Percentiles rank a stretch among this genome's conserved stretches.
These are phyloP conservation scores for Vultur gryphus DNA, from an alignment of 2,797 vertebrate genomes.

Conservation along the genomic window DNA sequence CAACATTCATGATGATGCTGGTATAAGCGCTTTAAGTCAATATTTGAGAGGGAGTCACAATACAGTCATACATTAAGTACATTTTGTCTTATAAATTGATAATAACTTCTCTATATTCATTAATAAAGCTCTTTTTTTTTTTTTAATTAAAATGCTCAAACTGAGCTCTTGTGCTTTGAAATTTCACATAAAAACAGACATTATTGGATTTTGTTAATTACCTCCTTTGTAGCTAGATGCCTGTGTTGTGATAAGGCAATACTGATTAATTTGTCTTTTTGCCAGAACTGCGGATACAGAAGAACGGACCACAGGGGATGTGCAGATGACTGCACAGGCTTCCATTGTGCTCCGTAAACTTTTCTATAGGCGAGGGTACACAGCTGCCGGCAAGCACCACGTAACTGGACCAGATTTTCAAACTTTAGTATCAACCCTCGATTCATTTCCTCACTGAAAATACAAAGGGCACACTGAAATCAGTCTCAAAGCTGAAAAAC, in stretches of 20 bases:
- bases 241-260: slow-evolving; percentile 41
- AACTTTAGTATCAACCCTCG: slow-evolving; percentile 57
- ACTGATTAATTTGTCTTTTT: neutral
- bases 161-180: neutral
- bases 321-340: neutral
- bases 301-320: neutral
- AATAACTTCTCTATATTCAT: neutral
- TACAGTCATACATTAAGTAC: neutral
- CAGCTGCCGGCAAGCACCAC: slow-evolving; percentile 44
- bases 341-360: slow-evolving; percentile 38
- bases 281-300: neutral
- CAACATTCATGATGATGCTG: neutral
- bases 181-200: neutral
- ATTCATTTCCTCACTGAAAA: slow-evolving; percentile 69
- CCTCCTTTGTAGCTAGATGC: slow-evolving; percentile 73
- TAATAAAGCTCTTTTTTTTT: neutral
- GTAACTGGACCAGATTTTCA: slow-evolving; percentile 62
- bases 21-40: neutral
- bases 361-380: slow-evolving; percentile 14
- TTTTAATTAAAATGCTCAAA: neutral
- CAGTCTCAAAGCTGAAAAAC: neutral
- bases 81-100: neutral
- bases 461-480: neutral
- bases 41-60: neutral
- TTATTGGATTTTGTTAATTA: slow-evolving; percentile 6